Conservation (phyloP, 2,113 vertebrate species). For the Martes martes region DNA sequence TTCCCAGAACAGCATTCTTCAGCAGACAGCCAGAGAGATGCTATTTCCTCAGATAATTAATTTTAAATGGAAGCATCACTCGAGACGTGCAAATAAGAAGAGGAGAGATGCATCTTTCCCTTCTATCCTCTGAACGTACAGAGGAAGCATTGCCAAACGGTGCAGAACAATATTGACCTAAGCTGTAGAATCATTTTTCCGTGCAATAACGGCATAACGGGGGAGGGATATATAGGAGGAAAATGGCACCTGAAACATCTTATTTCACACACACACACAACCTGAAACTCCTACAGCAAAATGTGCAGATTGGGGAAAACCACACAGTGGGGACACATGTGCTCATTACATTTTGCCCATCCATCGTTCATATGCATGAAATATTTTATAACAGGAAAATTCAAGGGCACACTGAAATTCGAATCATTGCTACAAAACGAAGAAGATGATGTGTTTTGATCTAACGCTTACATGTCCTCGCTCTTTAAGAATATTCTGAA, state of each 20-base stretch:
- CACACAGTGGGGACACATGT: rapidly evolving
- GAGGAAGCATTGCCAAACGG: too few relatives aligned
- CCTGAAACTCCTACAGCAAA: not conserved
- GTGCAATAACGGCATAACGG: not conserved
- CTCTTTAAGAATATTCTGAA: not conserved
- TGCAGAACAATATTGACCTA: not conserved
- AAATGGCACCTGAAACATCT: not conserved
- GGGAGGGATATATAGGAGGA: rapidly evolving
- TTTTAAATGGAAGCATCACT: not conserved
- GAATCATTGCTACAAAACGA: not conserved
- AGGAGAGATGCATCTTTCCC: not conserved
- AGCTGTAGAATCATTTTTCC: not conserved
- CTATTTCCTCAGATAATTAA: not conserved
- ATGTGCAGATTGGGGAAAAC: too few relatives aligned
- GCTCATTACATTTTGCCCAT: not conserved
- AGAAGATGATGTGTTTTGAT: not conserved
- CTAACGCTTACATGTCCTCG: not conserved
- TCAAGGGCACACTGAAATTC: not conserved
- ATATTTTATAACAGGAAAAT: not conserved
- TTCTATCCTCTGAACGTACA: too few relatives aligned
- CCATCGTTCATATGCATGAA: not conserved
- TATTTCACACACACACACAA: not conserved
- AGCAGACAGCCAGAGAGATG: not conserved
- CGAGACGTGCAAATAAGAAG: not conserved
- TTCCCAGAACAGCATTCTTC: not conserved